Evolutionary conservation across 2,113 vertebrate genomes (phyloP).

Genomic region (Bothrops jararaca): DNA sequence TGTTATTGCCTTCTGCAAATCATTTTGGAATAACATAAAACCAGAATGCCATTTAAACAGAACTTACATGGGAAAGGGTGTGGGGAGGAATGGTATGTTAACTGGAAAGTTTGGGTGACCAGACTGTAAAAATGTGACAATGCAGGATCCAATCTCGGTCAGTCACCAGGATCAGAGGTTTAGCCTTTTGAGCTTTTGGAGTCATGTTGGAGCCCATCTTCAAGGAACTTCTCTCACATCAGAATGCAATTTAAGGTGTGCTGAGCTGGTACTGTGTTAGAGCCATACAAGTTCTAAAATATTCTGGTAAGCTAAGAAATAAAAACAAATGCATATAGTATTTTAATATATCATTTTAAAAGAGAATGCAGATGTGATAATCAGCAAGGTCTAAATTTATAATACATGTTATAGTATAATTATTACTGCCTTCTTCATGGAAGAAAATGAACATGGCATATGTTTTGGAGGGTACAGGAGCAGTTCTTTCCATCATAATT

Average conservation of each 20-base stretch:
- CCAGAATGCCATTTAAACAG: constrained; percentile 37
- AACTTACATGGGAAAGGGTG: background rate
- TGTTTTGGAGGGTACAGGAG: background rate
- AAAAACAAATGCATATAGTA: background rate
- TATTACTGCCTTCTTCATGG: background rate
- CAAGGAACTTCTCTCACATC: no score
- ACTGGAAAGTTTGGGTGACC: background rate
- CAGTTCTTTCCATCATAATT: background rate
- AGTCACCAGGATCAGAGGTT: no score
- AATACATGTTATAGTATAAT: background rate
- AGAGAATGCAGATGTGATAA: background rate
- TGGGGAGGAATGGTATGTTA: background rate
- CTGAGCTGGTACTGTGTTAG: background rate
- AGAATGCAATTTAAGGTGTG: background rate
- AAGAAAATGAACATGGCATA: background rate
- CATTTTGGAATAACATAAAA: constrained; percentile 34
- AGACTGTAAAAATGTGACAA: background rate
- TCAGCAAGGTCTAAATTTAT: background rate
- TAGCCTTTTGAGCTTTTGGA: no score
- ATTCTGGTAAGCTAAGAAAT: background rate
- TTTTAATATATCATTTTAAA: background rate
- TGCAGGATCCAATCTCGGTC: no score
- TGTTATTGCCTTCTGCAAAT: constrained; percentile 41
- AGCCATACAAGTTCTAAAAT: background rate
- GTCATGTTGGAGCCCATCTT: no score